Evolutionary conservation across 2,797 vertebrate genomes (phyloP).

Genomic region (Perodicticus potto): DNA sequence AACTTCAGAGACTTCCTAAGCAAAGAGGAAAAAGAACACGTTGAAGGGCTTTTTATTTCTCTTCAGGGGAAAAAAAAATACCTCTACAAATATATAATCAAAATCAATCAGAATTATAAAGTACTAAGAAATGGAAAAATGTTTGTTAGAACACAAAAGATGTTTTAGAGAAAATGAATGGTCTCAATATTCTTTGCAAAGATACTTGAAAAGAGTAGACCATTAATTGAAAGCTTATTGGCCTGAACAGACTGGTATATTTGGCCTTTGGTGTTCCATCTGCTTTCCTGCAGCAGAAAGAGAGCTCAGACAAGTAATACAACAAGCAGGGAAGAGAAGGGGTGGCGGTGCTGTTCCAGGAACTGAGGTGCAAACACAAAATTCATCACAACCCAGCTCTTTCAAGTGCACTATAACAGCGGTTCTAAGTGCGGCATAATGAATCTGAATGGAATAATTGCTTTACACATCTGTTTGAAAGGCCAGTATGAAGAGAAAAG

Average conservation of each 20-base stretch:
- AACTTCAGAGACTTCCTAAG: slow-evolving; percentile 7
- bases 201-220: slow-evolving; percentile 55
- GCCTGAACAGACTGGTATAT: slow-evolving; percentile 24
- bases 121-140: slow-evolving; percentile 59
- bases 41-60: slow-evolving; percentile 44
- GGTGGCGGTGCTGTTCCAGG: slow-evolving; percentile 75
- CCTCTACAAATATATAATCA: slow-evolving; percentile 72
- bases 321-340: slow-evolving; percentile 70
- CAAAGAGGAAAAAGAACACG: not conserved
- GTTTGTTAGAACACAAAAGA: slow-evolving; percentile 62
- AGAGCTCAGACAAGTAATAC: not conserved
- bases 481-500: slow-evolving; percentile 72
- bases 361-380: slow-evolving; percentile 80
- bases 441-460: slow-evolving; percentile 84
- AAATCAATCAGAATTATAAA: slow-evolving; percentile 76
- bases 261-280: slow-evolving; percentile 12
- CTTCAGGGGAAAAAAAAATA: slow-evolving; percentile 14
- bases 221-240: slow-evolving; percentile 69
- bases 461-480: slow-evolving; percentile 82
- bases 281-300: slow-evolving; percentile 40
- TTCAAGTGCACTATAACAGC: slow-evolving; percentile 82
- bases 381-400: slow-evolving; percentile 78
- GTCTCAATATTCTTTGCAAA: slow-evolving; percentile 67
- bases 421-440: slow-evolving; percentile 82
- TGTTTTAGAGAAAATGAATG: slow-evolving; percentile 70